Base-by-base conservation (phyloP, 2,888 invertebrate species). In the Nysson spinosus region DNA sequence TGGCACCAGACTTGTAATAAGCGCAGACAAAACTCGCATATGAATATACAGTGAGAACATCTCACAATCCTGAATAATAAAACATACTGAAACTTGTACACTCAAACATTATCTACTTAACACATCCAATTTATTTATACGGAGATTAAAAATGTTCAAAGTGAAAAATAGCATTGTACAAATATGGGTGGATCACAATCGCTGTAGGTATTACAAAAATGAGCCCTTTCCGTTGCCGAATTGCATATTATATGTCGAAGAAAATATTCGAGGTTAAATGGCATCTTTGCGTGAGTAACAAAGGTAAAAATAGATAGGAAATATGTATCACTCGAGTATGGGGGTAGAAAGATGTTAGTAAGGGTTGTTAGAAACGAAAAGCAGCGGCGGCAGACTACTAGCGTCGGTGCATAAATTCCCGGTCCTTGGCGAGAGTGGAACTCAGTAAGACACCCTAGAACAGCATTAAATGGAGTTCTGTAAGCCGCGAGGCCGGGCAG, bases 281-380 rank as follows among this genome's bases (percentile, higher is more conserved):
- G n/a, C n/a, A n/a, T n/a, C n/a, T n/a, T n/a, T n/a, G n/a, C n/a
- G n/a, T n/a, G n/a, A n/a, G 43, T 32, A 17, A 40, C 22, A 43
- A 69, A 77, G 66, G 76, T 77, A 78, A 77, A 75, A 66, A 75
- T 82, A 80, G 78, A 62, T 51, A 79, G 71, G 76, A 84, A 84
- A 83, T 84, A 84, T 84, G 81, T 82, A 79, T 83, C 76, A 81
- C 77, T 78, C 78, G 79, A 75, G 78, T 75, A 80, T 66, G 66
- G 61, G 71, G 64, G 71, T 74, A 70, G 72, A 66, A 72, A 76
- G 69, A 76, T 61, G 62, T 58, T 50, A 61, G 66, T 50, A 42
- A 70, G 74, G 47, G 65, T 56, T 39, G 46, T 43, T 47, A 51
- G 44, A 50, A 37, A 47, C 60, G 65, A 61, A 69, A 56, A 24